Evolutionary conservation across 2,797 vertebrate species (phyloP), one percentile per base, ranked within the genome.

Genomic region (Diglossa cyanea): DNA sequence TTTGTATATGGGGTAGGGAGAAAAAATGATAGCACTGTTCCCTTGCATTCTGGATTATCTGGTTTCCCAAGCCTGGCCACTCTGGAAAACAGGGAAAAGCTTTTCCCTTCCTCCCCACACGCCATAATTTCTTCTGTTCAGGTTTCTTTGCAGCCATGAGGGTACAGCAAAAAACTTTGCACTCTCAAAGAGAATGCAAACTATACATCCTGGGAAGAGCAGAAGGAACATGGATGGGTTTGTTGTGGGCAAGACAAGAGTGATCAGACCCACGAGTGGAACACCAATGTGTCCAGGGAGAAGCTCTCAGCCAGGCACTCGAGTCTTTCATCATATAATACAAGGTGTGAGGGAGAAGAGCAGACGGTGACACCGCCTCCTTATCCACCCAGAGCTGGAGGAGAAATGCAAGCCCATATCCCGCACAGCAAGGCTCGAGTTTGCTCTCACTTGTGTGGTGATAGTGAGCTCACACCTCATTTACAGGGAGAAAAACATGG

Each of bases 371-470:
- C 13, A 17, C 9, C 37, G 35, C 11, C 26, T 83, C 40, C 50
- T 67, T 5, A 1, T 42, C 50, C 4, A 2, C 17, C 18, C 4
- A 4, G 37, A 77, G 35, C 65, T 48, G 26, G 35, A 3, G 5
- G 12, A 85, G n/a, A 87, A 61, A 87, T 31, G 13, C 18, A n/a
- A 78, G 31, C 18, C 37, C 13, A 1, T 75, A 75, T 71, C 48
- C 57, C 17, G n/a, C 15, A 6, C 7, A 9, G 13, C 23, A 7
- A 28, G 53, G 44, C 30, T 61, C 0, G 0, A 51, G 70, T 25
- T 47, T 72, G n/a, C 53, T 60, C 51, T n/a, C 13, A 7, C 6
- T 61, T 2, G 0, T 39, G 30, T 7, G 9, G 6, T 54, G 47
- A 25, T 1, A 2, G 28, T 13, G 35, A 81, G 54, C 35, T 78